Conservation (phyloP, 2,113 vertebrate species). For the Nesospiza acunhae region DNA sequence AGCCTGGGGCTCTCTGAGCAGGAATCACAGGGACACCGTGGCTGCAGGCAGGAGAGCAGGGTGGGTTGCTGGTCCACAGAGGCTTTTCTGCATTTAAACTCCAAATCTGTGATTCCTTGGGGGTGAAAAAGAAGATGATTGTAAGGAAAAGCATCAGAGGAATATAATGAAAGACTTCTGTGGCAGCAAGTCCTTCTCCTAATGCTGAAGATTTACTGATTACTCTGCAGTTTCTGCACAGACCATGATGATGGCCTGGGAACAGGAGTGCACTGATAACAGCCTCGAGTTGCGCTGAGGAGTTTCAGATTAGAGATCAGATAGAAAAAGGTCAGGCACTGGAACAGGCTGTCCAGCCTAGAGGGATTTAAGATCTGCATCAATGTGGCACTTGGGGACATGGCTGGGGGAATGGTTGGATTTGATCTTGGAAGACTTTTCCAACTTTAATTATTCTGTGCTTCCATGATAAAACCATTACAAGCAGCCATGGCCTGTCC, state of each 20-base stretch:
- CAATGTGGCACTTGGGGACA: not conserved
- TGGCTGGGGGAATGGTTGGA: not conserved
- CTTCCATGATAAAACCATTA: not conserved
- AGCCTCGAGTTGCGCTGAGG: not conserved
- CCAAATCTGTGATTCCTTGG: not conserved
- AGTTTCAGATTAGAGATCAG: too few species aligned
- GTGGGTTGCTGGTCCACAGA: not conserved
- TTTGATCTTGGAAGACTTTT: not conserved
- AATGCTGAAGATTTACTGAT: not conserved
- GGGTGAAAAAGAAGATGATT: not conserved
- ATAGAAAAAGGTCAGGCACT: not conserved
- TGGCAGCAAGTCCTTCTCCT: not conserved
- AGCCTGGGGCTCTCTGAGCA: accelerated
- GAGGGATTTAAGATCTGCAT: not conserved
- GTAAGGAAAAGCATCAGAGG: not conserved
- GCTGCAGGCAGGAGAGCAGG: not conserved
- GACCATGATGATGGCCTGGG: not conserved
- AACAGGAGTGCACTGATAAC: not conserved
- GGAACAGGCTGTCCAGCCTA: not conserved
- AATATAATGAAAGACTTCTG: not conserved
- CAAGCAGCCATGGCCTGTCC: not conserved
- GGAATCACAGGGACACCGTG: accelerated
- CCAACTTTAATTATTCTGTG: not conserved
- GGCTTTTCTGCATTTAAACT: not conserved
- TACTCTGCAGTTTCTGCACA: not conserved